Conservation (phyloP, 2,888 invertebrate genomes). For the Scelioninae gen. 1 region DNA sequence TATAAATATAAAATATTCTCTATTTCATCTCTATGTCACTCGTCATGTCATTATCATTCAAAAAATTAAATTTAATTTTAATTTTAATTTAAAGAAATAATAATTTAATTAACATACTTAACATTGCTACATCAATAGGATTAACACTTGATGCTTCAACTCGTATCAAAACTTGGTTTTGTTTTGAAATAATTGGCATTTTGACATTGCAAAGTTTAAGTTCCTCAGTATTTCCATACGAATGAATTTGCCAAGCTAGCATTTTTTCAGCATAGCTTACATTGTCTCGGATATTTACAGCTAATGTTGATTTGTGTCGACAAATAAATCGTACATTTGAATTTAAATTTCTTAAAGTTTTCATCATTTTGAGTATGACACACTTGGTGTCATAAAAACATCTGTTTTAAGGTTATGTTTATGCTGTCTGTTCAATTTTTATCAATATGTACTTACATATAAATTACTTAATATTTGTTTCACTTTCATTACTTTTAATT, state of each 20-base stretch:
- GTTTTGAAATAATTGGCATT: slow-evolving; percentile 89
- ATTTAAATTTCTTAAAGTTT: slow-evolving; percentile 1
- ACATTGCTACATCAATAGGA: slow-evolving; percentile 95
- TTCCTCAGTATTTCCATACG: slow-evolving; percentile 89
- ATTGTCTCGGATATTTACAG: slow-evolving; percentile 74
- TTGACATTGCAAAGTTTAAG: slow-evolving; percentile 88
- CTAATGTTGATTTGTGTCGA: slow-evolving; percentile 59
- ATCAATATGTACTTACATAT: too few relatives aligned
- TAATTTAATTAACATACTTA: slow-evolving; percentile 85
- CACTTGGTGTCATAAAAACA: background rate
- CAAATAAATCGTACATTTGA: background rate
- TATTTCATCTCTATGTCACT: too few relatives aligned
- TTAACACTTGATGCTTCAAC: slow-evolving; percentile 95
- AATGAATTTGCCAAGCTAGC: slow-evolving; percentile 92
- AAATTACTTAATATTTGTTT: too few relatives aligned
- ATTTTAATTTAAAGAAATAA: background rate
- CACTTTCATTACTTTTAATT: too few relatives aligned
- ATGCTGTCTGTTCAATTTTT: background rate
- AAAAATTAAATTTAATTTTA: background rate
- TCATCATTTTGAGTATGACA: slow-evolving; percentile 5
- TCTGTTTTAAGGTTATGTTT: slow-evolving; percentile 5
- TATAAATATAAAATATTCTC: too few relatives aligned
- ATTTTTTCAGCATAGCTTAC: slow-evolving; percentile 84
- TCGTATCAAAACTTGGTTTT: slow-evolving; percentile 91
- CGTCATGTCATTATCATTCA: background rate